Conservation (phyloP, 2,888 invertebrate genomes). For the Brassicogethes aeneus region DNA sequence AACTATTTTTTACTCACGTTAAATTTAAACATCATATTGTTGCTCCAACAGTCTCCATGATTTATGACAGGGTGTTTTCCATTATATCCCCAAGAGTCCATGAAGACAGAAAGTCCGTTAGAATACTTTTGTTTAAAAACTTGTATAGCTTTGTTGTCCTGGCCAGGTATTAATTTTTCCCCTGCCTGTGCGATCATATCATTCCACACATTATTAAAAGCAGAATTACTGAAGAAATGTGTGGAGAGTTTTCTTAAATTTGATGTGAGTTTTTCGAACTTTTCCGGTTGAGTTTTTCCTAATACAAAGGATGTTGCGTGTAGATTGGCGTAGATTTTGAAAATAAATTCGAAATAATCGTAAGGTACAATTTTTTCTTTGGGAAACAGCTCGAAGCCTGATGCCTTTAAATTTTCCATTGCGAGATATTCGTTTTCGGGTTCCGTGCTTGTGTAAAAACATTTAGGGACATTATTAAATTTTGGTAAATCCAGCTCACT, state of each 20-base stretch:
- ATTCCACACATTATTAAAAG: background rate
- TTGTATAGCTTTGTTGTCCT: background rate
- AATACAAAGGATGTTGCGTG: constrained; percentile 16
- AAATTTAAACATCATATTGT: constrained; percentile 17
- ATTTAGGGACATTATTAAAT: background rate
- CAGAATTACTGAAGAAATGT: background rate
- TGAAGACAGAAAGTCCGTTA: constrained; percentile 5
- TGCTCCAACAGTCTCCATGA: constrained; percentile 11
- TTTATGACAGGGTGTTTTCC: constrained; percentile 1
- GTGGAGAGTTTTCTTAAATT: constrained; percentile 1
- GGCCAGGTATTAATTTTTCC: background rate
- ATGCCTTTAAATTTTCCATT: constrained; percentile 9
- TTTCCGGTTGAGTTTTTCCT: constrained; percentile 12
- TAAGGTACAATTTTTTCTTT: constrained; percentile 11
- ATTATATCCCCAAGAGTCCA: constrained; percentile 14
- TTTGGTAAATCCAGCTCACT: background rate
- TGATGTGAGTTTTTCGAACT: constrained; percentile 6
- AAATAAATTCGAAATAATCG: constrained; percentile 13
- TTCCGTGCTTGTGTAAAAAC: background rate
- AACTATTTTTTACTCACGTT: background rate
- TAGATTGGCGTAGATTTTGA: constrained; percentile 15
- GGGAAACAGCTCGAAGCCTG: constrained; percentile 9
- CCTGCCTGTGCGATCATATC: background rate
- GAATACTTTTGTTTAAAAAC: constrained; percentile 1
- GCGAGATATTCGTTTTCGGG: background rate